Evolutionary conservation across 2,113 vertebrate genomes (phyloP).

Genomic region (Vimba vimba): DNA sequence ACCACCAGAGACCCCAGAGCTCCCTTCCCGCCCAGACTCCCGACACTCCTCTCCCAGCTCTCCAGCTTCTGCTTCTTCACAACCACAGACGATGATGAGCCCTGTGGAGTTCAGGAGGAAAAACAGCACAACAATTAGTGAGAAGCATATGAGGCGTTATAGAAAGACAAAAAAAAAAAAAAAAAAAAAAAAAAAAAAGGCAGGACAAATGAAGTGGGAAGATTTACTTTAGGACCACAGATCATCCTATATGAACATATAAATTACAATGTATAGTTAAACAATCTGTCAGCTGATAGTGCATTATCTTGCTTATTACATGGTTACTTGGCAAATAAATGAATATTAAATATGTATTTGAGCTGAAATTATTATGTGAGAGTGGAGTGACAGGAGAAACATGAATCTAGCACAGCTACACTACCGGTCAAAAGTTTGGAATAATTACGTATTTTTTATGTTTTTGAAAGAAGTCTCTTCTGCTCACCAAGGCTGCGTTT

Average conservation of each 20-base stretch:
- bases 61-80: conserved; percentile 79
- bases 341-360: background rate
- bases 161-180: too few relatives aligned
- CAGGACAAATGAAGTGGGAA: background rate
- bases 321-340: background rate
- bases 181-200: background rate
- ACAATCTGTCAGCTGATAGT: background rate
- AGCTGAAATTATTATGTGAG: background rate
- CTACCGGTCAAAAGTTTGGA: too few relatives aligned
- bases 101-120: conserved; percentile 57
- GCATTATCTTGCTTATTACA: background rate
- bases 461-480: too few relatives aligned
- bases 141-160: background rate
- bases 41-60: conserved; percentile 83
- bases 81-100: conserved; percentile 47
- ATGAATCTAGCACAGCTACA: background rate
- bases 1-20: conserved; percentile 79
- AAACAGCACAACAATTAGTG: background rate
- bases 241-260: background rate
- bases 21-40: conserved; percentile 69
- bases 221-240: background rate
- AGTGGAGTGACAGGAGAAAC: background rate
- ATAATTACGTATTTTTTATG: too few relatives aligned
- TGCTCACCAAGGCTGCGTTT: too few relatives aligned
- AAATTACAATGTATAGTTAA: background rate